Evolutionary conservation across 2,888 invertebrate species (phyloP).

Genomic region (Pegoplata infirma): DNA sequence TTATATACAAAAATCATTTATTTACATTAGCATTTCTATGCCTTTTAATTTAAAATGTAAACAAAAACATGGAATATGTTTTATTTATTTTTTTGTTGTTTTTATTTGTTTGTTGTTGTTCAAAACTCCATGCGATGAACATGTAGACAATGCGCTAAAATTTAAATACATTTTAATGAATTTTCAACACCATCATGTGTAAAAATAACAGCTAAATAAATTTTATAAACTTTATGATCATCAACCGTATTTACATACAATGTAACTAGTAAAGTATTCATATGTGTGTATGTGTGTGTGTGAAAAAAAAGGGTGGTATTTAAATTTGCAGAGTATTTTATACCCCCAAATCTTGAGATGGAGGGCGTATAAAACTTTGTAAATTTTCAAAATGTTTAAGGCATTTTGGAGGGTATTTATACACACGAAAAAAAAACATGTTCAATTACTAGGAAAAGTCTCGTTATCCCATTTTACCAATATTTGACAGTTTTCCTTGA

Average conservation of each 20-base stretch:
- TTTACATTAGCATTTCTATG: conserved; percentile 20
- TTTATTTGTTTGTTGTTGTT: background rate
- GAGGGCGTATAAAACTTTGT: too few relatives aligned
- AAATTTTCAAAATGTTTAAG: too few relatives aligned
- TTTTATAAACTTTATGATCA: conserved; percentile 22
- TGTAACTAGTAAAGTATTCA: background rate
- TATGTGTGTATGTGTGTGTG: too few relatives aligned
- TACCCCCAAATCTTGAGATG: too few relatives aligned
- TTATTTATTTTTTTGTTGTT: background rate
- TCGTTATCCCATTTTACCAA: too few relatives aligned
- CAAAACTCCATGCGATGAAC: background rate
- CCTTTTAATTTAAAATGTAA: background rate
- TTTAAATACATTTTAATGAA: conserved; percentile 37
- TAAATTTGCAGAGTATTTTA: too few relatives aligned
- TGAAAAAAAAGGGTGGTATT: too few relatives aligned
- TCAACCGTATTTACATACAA: conserved; percentile 10
- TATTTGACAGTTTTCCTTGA: too few relatives aligned
- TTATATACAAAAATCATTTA: conserved; percentile 14
- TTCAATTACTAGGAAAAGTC: too few relatives aligned
- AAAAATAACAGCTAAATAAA: conserved; percentile 32
- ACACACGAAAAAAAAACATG: too few relatives aligned
- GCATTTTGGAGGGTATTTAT: too few relatives aligned
- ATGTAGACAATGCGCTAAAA: conserved; percentile 6
- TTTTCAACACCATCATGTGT: conserved; percentile 38
- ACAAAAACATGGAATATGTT: conserved; percentile 9